Percentiles rank a stretch among this genome's conserved stretches.
phyloP scores from a whole-genome alignment of 2,888 invertebrate species.

The Maniola hyperantus region DNA sequence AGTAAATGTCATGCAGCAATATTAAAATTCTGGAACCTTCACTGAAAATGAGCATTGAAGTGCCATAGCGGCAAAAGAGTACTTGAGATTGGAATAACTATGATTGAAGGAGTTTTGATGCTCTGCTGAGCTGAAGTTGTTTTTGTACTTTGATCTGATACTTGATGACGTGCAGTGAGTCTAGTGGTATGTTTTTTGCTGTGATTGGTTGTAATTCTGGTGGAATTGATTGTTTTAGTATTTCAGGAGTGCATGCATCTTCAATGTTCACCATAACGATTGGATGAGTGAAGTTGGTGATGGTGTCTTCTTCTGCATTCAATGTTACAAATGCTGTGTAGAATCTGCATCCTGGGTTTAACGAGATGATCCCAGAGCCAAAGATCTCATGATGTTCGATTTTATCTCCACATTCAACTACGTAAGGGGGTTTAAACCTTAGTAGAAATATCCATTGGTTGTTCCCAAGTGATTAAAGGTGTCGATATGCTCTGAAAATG shows the following conservation, averaged over 20 bases:
- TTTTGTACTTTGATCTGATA: not conserved
- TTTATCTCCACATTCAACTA: constrained; percentile 38
- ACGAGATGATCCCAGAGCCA: constrained; percentile 36
- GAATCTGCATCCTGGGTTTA: constrained; percentile 37
- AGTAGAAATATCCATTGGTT: constrained; percentile 41
- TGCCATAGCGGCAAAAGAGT: not conserved
- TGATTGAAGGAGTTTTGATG: not conserved
- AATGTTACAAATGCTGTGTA: constrained; percentile 41
- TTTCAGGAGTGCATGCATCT: not conserved
- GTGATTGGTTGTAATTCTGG: not conserved
- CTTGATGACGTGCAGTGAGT: not conserved
- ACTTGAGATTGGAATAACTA: not conserved
- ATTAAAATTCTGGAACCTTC: too few species aligned
- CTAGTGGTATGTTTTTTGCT: not conserved
- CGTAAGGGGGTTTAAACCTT: constrained; percentile 29
- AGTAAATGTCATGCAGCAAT: too few species aligned
- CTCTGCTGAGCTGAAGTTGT: not conserved
- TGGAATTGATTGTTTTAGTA: not conserved
- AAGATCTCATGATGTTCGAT: constrained; percentile 34
- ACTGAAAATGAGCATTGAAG: not conserved
- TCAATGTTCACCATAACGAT: constrained; percentile 26
- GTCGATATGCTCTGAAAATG: constrained; percentile 42
- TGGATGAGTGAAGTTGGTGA: constrained; percentile 39
- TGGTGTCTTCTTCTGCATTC: constrained; percentile 30
- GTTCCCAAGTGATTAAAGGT: constrained; percentile 35